Base-by-base conservation (phyloP, 2,113 vertebrate genomes). In the Scophthalmus maximus region DNA sequence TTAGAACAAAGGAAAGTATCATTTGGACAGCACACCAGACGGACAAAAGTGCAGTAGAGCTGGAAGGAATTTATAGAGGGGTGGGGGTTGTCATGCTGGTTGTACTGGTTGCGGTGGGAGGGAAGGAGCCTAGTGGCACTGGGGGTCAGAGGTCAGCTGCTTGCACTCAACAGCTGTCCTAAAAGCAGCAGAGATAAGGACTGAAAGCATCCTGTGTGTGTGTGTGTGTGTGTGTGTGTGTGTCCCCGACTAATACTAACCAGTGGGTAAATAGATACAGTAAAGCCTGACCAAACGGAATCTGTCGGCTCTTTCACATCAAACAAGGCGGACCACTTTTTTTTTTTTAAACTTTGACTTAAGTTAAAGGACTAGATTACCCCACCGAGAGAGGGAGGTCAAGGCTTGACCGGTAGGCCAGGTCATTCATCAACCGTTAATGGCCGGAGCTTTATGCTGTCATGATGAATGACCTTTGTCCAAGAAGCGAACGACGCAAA, bases 131-230 rank as follows among this genome's bases (percentile, higher is more conserved):
- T 77, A 68, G 87, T 67, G 63, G 82, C 62, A 81, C 63, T 57
- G 32, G 84, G 81, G 93, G 94, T 95, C 94, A 95, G 86, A 95
- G 94, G 94, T 96, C 93, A 93, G 88, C 89, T 66, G 88, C 92
- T 93, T 93, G 94, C 94, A 95, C 92, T 92, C 93, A 95, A 93
- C 93, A 92, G 94, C 93, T 94, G 92, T 94, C 92, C 93, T 92
- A 91, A 93, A 90, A 93, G 91, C 93, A 86, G 93, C 71, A 69
- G 34, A 93, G 94, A 96, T 96, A 96, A 96, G 94, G 62, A 5
- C 89, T 89, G 90, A 93, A 94, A 94, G 95, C 94, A 95, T 96
- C 95, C 95, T 94, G 88, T 88, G 93, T 86, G 76, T 93, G 89
- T 90, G 63, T 61, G 86, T 86, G 69, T 93, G 92, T 93, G 85